Percentiles rank a stretch among this genome's conserved stretches.
Evolutionary conservation across 2,113 vertebrate species (phyloP).

Genomic region (Trachemys scripta): DNA sequence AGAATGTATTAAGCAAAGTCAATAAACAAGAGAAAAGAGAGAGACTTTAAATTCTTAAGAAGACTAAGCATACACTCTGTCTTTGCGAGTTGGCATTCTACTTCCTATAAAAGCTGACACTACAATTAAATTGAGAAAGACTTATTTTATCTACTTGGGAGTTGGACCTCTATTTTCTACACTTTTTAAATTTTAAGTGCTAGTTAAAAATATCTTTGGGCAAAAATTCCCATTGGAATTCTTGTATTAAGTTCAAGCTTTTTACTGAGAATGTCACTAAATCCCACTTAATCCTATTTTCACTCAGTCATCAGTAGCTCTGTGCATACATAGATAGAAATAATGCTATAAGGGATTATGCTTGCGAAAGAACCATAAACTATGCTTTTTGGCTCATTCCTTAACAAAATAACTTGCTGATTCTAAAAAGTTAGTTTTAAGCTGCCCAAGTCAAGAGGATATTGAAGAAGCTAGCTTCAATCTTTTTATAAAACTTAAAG

Average conservation of each 20-base stretch:
- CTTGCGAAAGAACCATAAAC: conserved; percentile 1
- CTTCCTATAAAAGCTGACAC: conserved; percentile 29
- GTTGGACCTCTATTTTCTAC: background rate
- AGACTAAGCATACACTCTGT: background rate
- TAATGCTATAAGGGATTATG: conserved; percentile 34
- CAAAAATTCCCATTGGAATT: conserved; percentile 64
- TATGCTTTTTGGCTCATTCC: conserved; percentile 1
- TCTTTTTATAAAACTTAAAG: conserved; percentile 17
- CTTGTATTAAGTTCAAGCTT: conserved; percentile 61
- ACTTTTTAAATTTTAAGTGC: conserved; percentile 54
- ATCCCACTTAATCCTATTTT: conserved; percentile 68
- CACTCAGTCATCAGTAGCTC: conserved; percentile 51
- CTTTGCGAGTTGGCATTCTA: background rate
- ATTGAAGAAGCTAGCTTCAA: conserved; percentile 28
- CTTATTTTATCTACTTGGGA: conserved; percentile 52
- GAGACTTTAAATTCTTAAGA: conserved; percentile 59
- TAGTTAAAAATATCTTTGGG: conserved; percentile 64
- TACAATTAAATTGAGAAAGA: conserved; percentile 47
- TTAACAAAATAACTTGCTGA: conserved; percentile 22
- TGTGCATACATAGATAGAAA: conserved; percentile 40
- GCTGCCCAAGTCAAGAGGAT: conserved; percentile 17
- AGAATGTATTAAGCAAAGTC: conserved; percentile 60
- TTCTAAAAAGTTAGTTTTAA: conserved; percentile 24
- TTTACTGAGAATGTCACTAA: conserved; percentile 69
- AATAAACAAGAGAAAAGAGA: conserved; percentile 29